These are phyloP conservation scores for Phodopus roborovskii DNA, from an alignment of 2,113 vertebrate species.

Conservation along the genomic window DNA sequence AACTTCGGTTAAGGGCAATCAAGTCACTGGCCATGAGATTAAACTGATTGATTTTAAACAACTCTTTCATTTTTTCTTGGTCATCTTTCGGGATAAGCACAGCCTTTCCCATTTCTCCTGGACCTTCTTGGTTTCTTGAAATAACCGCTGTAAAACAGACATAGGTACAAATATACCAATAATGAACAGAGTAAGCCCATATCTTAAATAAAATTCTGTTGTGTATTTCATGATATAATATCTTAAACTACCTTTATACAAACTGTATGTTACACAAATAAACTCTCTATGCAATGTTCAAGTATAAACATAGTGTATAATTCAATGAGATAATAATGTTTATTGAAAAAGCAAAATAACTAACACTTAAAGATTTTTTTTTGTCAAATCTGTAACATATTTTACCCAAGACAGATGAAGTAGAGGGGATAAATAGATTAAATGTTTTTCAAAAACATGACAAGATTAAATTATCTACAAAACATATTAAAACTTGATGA, in stretches of 20 bases:
- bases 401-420: background rate
- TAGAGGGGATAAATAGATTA: background rate
- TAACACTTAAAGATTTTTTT: background rate
- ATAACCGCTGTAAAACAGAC: slow-evolving; percentile 92
- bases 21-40: slow-evolving; percentile 99
- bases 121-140: slow-evolving; percentile 95
- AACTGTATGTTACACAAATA: background rate
- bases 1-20: slow-evolving; percentile 96
- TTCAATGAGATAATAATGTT: background rate
- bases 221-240: background rate
- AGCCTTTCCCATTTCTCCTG: slow-evolving; percentile 98
- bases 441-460: background rate
- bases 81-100: slow-evolving; percentile 95
- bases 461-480: slow-evolving; percentile 17
- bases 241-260: background rate
- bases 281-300: background rate
- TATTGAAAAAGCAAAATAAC: background rate
- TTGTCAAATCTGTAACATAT: background rate
- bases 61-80: slow-evolving; percentile 98
- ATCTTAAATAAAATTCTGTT: background rate
- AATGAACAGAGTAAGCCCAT: slow-evolving; percentile 12
- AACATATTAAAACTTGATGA: background rate
- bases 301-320: background rate
- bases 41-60: slow-evolving; percentile 99
- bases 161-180: slow-evolving; percentile 50